Evolutionary conservation across 2,888 invertebrate genomes (phyloP).

Genomic region (Orthonevra nobilis): DNA sequence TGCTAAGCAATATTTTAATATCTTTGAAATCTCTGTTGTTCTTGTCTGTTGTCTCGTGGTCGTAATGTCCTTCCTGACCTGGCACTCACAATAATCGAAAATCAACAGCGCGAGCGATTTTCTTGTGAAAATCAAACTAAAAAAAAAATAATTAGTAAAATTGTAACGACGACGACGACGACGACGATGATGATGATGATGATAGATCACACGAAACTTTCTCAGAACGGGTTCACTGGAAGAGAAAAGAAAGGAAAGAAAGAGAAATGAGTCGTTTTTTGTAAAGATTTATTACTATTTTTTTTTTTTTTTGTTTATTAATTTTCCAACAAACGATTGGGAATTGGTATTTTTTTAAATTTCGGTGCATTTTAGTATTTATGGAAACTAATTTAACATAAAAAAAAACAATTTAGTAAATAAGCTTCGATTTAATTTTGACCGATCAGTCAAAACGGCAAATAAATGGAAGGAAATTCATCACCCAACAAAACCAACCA

Average conservation of each 20-base stretch:
- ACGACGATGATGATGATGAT: constrained; percentile 47
- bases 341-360: not conserved
- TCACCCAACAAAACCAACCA: constrained; percentile 64
- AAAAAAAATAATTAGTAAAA: constrained; percentile 64
- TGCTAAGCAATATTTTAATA: constrained; percentile 46
- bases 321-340: constrained; percentile 33
- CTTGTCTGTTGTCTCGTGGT: too few species aligned
- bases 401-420: not conserved
- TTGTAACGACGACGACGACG: constrained; percentile 47
- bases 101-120: constrained; percentile 40
- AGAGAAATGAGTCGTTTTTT: constrained; percentile 53
- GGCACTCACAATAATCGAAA: constrained; percentile 23
- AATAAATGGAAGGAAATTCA: constrained; percentile 57
- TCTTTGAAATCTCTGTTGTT: constrained; percentile 18
- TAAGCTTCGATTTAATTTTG: constrained; percentile 21
- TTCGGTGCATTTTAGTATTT: too few species aligned
- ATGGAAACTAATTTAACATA: not conserved
- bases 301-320: constrained; percentile 44
- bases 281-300: constrained; percentile 29
- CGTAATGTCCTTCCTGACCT: not conserved
- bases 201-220: constrained; percentile 69
- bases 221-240: constrained; percentile 70
- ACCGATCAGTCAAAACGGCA: constrained; percentile 33
- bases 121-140: too few species aligned
- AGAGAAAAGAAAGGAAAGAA: constrained; percentile 59